Evolutionary conservation across 2,888 invertebrate genomes (phyloP).

Genomic region (Rutpela maculata): DNA sequence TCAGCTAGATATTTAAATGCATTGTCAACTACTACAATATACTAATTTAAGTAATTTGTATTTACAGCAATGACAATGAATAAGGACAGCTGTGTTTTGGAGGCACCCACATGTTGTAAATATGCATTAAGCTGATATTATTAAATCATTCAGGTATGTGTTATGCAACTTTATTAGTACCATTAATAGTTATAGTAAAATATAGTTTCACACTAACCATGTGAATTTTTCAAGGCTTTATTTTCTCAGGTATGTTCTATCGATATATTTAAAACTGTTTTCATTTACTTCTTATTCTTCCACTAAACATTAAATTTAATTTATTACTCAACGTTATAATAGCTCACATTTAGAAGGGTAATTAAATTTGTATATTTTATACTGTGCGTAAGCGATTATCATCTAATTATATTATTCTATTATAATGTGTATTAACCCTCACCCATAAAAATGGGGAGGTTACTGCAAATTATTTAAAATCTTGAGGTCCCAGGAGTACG

Average conservation of each 20-base stretch:
- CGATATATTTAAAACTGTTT: background rate
- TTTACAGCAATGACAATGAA: background rate
- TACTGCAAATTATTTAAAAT: no score
- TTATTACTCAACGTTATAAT: no score
- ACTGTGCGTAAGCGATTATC: no score
- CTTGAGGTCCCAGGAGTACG: no score
- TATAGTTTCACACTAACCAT: background rate
- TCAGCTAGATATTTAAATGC: no score
- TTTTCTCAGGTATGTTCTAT: background rate
- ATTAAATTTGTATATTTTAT: no score
- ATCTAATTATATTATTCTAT: no score
- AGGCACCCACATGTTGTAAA: slow-evolving; percentile 14
- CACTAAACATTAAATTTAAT: no score
- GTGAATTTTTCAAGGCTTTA: slow-evolving; percentile 4
- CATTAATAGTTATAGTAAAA: slow-evolving; percentile 23
- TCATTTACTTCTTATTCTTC: background rate
- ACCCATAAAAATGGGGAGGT: no score
- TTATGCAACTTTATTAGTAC: background rate
- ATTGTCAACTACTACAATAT: no score
- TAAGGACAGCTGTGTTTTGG: slow-evolving; percentile 25
- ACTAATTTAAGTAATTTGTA: background rate
- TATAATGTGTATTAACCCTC: no score
- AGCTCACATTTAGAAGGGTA: no score
- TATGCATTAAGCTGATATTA: slow-evolving; percentile 14
- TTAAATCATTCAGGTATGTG: slow-evolving; percentile 13